Evolutionary conservation across 1,140 invertebrate species (phyloP).

Genomic region (Aphelinus atriplicis): DNA sequence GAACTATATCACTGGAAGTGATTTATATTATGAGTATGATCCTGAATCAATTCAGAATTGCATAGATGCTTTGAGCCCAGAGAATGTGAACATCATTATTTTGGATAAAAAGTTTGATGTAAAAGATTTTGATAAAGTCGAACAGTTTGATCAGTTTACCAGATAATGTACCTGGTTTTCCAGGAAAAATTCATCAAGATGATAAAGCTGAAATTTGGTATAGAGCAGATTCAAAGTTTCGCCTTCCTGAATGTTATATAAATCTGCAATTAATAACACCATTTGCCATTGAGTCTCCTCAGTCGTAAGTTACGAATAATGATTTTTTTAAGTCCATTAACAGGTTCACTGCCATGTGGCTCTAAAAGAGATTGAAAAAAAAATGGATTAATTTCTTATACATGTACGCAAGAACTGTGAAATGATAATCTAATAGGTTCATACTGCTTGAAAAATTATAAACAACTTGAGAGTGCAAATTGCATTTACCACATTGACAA

Average conservation of each 20-base stretch:
- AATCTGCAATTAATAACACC: conserved; percentile 80
- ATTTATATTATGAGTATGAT: conserved; percentile 82
- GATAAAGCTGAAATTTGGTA: conserved; percentile 82
- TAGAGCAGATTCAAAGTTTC: conserved; percentile 85
- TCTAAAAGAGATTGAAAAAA: too few species aligned
- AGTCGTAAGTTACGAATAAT: conserved; percentile 68
- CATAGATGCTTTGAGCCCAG: conserved; percentile 73
- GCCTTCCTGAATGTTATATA: conserved; percentile 82
- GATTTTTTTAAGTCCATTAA: too few species aligned
- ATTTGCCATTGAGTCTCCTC: conserved; percentile 67
- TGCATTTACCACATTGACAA: too few species aligned
- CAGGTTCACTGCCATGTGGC: too few species aligned
- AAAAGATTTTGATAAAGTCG: conserved; percentile 69
- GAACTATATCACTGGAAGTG: conserved; percentile 80
- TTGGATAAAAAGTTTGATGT: conserved; percentile 70
- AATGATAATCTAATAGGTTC: too few species aligned
- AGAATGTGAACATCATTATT: conserved; percentile 80
- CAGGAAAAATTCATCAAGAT: conserved; percentile 72
- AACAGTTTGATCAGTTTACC: conserved; percentile 71
- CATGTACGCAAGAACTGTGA: too few species aligned
- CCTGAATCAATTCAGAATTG: conserved; percentile 75
- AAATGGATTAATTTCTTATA: too few species aligned
- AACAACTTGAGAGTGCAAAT: too few species aligned
- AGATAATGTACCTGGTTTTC: conserved; percentile 63
- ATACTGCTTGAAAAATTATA: too few species aligned